Base-by-base conservation (phyloP, 2,113 vertebrate genomes). In the Aplodontia rufa region DNA sequence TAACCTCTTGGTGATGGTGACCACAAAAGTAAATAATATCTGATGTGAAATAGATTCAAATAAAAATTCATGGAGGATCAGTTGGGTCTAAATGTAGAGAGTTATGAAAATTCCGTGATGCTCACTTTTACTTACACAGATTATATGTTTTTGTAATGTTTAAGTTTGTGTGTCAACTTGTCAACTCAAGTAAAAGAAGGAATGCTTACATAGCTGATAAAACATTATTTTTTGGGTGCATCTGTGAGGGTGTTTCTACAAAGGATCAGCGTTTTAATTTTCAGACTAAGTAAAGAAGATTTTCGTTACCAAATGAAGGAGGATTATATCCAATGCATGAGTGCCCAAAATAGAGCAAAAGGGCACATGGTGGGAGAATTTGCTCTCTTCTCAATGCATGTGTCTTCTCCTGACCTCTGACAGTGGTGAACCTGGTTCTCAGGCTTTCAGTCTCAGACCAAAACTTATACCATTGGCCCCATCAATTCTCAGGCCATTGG, bases 1-100 rank as follows among this genome's bases (percentile, higher is more conserved):
- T 83, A 64, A 55, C 6, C 7, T 66, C 30, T 82, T 89, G 26
- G 91, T 87, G 37, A 40, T 72, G 13, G 6, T 35, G 32, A 75
- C 22, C 24, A 72, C 42, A 92, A 78, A 82, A 66, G 16, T 66
- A 85, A 80, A 66, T 42, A 55, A 3, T 40, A 3, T 42, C 2
- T 69, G 81, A 47, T 80, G 5, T 75, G 45, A 93, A 91, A 91
- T 20, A 71, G 32, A 84, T 87, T n/a, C 24, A 83, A 94, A 42
- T 64, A 71, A 26, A 84, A 16, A 11, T 74, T 80, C 28, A 64
- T 32, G n/a, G 55, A 79, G 24, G 12, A 55, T 64, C 26, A 69
- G 8, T 51, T 68, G 32, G 22, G 28, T 80, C 26, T 58, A 88
- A 85, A 87, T 53, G 35, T 68, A 72, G 55, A 95, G 45, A 91